A percentile compares a stretch with the other conserved stretches of the same genome.
phyloP scores from a whole-genome alignment of 2,888 invertebrate genomes.

The Zhuqinia jingwanae region DNA sequence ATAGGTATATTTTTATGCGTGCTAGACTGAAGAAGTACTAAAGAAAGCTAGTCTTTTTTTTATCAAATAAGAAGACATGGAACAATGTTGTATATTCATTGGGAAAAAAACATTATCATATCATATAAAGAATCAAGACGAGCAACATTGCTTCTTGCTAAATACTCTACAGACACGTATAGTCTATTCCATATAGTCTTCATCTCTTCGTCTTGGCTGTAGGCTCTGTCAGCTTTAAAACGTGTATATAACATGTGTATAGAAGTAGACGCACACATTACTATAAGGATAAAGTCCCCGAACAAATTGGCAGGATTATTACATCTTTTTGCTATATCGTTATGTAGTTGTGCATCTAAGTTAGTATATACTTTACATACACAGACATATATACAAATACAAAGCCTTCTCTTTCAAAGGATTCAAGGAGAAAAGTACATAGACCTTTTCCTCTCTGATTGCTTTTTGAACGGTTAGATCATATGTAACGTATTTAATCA shows the following conservation, averaged over 20 bases:
- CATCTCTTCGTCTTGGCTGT: too few relatives aligned
- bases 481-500: conserved; percentile 43
- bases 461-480: not conserved
- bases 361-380: not conserved
- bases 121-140: too few relatives aligned
- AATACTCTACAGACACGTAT: too few relatives aligned
- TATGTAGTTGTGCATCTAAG: not conserved
- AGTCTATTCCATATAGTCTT: too few relatives aligned
- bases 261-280: not conserved
- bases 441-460: conserved; percentile 52
- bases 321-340: conserved; percentile 14
- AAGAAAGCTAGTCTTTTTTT: too few relatives aligned
- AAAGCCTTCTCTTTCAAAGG: not conserved
- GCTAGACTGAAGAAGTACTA: too few relatives aligned
- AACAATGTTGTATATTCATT: too few relatives aligned
- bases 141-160: too few relatives aligned
- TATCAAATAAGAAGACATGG: too few relatives aligned
- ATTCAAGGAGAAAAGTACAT: conserved; percentile 65
- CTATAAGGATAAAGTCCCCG: conserved; percentile 15
- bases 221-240: too few relatives aligned
- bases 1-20: too few relatives aligned
- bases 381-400: not conserved
- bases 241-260: not conserved
- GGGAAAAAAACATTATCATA: too few relatives aligned
- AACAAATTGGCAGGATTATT: conserved; percentile 66